These are phyloP conservation scores for Cryptus armator DNA, from an alignment of 2,888 invertebrate species.

Conservation along the genomic window DNA sequence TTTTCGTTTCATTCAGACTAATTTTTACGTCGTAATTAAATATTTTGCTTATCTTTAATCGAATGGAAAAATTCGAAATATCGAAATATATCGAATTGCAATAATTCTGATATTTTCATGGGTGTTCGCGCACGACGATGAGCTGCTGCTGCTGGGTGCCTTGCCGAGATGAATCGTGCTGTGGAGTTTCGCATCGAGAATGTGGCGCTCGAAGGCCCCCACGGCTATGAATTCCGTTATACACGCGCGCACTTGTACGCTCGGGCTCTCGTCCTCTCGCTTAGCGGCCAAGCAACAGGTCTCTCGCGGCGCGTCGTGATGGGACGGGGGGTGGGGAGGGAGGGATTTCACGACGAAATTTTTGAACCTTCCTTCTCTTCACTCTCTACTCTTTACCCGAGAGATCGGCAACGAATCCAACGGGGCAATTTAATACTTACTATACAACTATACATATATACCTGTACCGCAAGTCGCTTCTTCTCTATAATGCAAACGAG, in stretches of 20 bases:
- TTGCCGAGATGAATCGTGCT: conserved; percentile 47
- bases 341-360: conserved; percentile 71
- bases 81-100: neutral
- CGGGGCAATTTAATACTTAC: conserved; percentile 50
- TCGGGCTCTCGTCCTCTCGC: conserved; percentile 70
- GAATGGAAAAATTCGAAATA: neutral
- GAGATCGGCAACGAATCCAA: conserved; percentile 58
- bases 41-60: neutral
- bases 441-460: neutral
- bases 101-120: conserved; percentile 59
- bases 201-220: conserved; percentile 77
- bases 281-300: conserved; percentile 60
- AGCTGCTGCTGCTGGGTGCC: neutral
- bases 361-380: conserved; percentile 64
- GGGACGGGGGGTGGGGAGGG: neutral
- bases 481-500: conserved; percentile 1
- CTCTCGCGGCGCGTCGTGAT: conserved; percentile 44
- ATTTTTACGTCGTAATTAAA: neutral
- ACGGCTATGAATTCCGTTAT: conserved; percentile 83
- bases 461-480: neutral
- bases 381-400: conserved; percentile 32
- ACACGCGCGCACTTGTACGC: conserved; percentile 80
- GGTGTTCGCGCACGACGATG: conserved; percentile 38
- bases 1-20: neutral
- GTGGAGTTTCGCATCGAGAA: conserved; percentile 74